Percentiles rank a stretch among this genome's conserved stretches.
These are phyloP conservation scores for Cataglyphis cursor DNA, from an alignment of 2,888 invertebrate genomes.

Conservation along the genomic window DNA sequence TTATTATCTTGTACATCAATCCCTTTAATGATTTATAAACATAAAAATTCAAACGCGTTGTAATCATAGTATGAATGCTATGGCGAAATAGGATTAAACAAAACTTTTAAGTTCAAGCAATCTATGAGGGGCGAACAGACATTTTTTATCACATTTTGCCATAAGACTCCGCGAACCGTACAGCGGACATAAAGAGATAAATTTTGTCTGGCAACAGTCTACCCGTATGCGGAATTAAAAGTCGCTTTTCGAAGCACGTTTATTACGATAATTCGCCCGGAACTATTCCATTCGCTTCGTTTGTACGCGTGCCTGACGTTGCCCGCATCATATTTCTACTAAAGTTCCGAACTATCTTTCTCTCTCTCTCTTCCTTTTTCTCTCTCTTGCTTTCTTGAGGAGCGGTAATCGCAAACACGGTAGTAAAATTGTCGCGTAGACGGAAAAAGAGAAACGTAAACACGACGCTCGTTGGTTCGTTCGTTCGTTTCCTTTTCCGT, in stretches of 20 bases:
- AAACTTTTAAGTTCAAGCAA: conserved; percentile 43
- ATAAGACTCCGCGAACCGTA: conserved; percentile 44
- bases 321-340: conserved; percentile 68
- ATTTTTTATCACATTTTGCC: conserved; percentile 51
- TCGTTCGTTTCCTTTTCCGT: conserved; percentile 50
- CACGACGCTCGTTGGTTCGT: conserved; percentile 14
- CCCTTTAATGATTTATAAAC: not conserved
- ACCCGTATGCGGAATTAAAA: conserved; percentile 52
- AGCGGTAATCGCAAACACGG: conserved; percentile 57
- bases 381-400: conserved; percentile 13
- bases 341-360: conserved; percentile 62
- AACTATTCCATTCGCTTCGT: conserved; percentile 63
- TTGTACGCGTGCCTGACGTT: conserved; percentile 53
- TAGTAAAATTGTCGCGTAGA: conserved; percentile 61
- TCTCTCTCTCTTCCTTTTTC: conserved; percentile 5
- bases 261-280: conserved; percentile 64
- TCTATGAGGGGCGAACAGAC: conserved; percentile 40
- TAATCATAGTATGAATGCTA: not conserved
- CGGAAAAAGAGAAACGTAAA: conserved; percentile 48
- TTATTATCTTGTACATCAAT: not conserved
- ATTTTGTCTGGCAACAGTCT: conserved; percentile 22
- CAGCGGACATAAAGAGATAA: conserved; percentile 35
- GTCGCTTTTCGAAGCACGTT: conserved; percentile 42
- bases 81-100: conserved; percentile 38
- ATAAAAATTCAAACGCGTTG: conserved; percentile 18